A percentile compares a stretch with the other conserved stretches of the same genome.
These are phyloP conservation scores for Coregonus suidteri DNA, from an alignment of 2,797 vertebrate species.

Conservation along the genomic window DNA sequence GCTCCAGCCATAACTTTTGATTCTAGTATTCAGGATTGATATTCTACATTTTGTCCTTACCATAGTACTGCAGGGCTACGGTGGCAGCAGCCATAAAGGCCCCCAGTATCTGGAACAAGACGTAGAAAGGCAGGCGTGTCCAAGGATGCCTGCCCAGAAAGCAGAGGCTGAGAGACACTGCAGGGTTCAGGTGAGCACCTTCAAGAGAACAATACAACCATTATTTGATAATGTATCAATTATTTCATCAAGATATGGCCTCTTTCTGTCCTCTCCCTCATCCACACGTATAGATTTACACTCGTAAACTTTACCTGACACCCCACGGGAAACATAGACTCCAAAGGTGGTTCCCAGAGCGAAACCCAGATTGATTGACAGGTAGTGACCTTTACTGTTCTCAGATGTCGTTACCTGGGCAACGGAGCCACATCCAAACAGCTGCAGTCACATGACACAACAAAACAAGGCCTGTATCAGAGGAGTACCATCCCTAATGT, in stretches of 20 bases:
- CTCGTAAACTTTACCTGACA: slow-evolving; percentile 67
- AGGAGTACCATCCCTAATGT: neutral
- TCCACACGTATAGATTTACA: neutral
- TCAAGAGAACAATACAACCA: neutral
- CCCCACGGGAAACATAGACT: slow-evolving; percentile 70
- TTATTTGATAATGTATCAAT: neutral
- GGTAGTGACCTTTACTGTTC: slow-evolving; percentile 72
- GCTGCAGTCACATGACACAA: slow-evolving; percentile 52
- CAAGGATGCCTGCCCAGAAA: slow-evolving; percentile 80
- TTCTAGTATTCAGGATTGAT: neutral
- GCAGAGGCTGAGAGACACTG: slow-evolving; percentile 82
- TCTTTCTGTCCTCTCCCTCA: neutral
- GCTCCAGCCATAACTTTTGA: slow-evolving; percentile 67
- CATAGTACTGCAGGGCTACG: slow-evolving; percentile 77
- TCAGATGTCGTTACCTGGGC: slow-evolving; percentile 76
- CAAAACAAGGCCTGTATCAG: neutral
- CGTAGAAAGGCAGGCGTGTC: slow-evolving; percentile 79
- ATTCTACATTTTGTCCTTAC: slow-evolving; percentile 57
- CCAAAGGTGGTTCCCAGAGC: slow-evolving; percentile 77
- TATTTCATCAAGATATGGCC: neutral
- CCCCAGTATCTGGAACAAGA: slow-evolving; percentile 79
- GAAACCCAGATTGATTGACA: slow-evolving; percentile 80
- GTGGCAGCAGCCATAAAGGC: slow-evolving; percentile 83
- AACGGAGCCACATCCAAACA: slow-evolving; percentile 78
- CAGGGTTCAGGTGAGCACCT: slow-evolving; percentile 94